Evolutionary conservation across 2,113 vertebrate species (phyloP).

Genomic region (Tringa solitaria): DNA sequence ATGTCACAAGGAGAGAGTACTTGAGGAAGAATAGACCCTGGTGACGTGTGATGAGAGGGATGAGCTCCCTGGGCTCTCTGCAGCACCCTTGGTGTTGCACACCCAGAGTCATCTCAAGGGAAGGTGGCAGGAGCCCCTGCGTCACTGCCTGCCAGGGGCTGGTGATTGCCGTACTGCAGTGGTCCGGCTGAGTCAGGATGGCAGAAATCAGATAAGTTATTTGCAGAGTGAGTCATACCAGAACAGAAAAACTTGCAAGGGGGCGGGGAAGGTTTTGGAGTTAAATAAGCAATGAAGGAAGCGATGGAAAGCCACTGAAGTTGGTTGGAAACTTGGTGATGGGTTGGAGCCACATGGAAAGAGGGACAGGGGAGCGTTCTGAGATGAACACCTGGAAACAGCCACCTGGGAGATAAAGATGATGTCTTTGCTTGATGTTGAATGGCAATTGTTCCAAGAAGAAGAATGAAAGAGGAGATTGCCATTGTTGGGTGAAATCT

Average conservation of each 20-base stretch:
- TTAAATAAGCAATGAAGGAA: not conserved
- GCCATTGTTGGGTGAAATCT: not conserved
- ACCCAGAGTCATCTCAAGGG: not conserved
- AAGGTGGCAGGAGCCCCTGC: not conserved
- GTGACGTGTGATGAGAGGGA: fast-evolving
- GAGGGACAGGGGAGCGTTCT: not conserved
- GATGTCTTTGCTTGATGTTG: not conserved
- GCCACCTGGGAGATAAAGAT: not conserved
- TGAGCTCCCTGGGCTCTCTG: not conserved
- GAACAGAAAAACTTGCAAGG: not conserved
- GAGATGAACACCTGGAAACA: not conserved
- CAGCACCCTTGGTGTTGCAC: not conserved
- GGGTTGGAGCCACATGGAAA: not conserved
- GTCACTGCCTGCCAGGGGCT: not conserved
- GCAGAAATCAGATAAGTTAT: not conserved
- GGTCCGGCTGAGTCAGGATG: not conserved
- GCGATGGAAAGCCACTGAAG: not conserved
- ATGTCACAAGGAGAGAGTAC: not conserved
- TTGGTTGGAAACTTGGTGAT: not conserved
- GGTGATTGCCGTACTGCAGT: not conserved
- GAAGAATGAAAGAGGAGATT: not conserved
- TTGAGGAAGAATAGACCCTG: not conserved
- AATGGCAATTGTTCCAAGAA: not conserved
- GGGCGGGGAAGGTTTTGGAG: not conserved
- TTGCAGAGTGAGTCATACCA: not conserved